Percentiles rank a stretch among this genome's conserved stretches.
These are phyloP conservation scores for Galeruca laticollis DNA, from an alignment of 2,888 invertebrate species.

Conservation along the genomic window DNA sequence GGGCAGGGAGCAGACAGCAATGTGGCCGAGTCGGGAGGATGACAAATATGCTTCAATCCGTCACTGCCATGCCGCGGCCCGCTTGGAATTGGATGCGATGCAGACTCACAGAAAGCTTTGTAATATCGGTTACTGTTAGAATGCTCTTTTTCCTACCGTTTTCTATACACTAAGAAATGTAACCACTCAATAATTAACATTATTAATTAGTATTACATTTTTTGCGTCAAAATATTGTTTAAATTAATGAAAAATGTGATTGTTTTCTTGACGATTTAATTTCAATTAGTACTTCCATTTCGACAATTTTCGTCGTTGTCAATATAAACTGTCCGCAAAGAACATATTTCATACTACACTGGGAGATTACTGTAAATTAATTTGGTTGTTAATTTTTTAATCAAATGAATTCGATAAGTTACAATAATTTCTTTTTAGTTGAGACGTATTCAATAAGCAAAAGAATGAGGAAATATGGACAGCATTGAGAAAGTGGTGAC, in stretches of 20 bases:
- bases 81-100: constrained; percentile 69
- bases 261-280: too few relatives aligned
- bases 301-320: too few relatives aligned
- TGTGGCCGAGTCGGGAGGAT: constrained; percentile 72
- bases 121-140: constrained; percentile 66
- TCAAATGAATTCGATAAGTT: too few relatives aligned
- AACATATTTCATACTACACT: too few relatives aligned
- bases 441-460: too few relatives aligned
- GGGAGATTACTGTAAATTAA: too few relatives aligned
- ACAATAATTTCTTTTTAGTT: too few relatives aligned
- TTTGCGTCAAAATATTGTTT: not conserved
- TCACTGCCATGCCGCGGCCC: constrained; percentile 73
- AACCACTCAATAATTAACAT: not conserved
- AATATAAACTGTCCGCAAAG: too few relatives aligned
- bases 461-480: too few relatives aligned
- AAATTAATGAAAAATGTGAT: not conserved
- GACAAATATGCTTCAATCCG: constrained; percentile 78
- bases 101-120: constrained; percentile 68
- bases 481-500: too few relatives aligned
- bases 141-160: constrained; percentile 51
- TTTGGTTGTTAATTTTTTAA: too few relatives aligned
- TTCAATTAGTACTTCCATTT: too few relatives aligned
- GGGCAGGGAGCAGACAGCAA: constrained; percentile 64
- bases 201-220: not conserved
- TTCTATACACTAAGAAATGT: constrained; percentile 39